Conservation (phyloP, 2,797 vertebrate genomes). For the Pyrocephalus nanus region DNA sequence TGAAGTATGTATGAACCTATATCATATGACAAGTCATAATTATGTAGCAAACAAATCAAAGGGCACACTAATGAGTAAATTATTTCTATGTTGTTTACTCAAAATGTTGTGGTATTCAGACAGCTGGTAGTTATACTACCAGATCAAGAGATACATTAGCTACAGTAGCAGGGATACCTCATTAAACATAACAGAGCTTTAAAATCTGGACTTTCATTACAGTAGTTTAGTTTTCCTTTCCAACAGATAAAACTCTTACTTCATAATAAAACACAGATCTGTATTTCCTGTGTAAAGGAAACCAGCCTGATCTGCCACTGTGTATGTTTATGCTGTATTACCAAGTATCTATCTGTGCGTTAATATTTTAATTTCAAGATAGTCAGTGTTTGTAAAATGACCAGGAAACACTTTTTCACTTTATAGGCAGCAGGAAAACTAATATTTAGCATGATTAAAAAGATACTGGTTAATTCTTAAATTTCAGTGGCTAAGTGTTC, state of each 20-base stretch:
- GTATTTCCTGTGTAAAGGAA: neutral
- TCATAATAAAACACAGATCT: neutral
- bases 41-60: conserved; percentile 8
- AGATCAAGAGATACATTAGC: neutral
- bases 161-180: neutral
- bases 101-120: neutral
- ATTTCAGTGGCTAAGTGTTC: neutral
- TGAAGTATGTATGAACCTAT: neutral
- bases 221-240: neutral
- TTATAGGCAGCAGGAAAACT: neutral
- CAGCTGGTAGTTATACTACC: neutral
- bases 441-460: neutral
- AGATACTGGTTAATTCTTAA: neutral
- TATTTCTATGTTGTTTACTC: neutral
- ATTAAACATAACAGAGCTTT: neutral
- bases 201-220: neutral
- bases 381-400: neutral
- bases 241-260: neutral
- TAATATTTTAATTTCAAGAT: neutral
- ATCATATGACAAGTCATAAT: neutral
- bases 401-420: neutral
- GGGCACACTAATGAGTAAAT: neutral
- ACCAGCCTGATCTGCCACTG: neutral
- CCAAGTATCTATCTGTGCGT: neutral
- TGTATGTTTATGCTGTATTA: conserved; percentile 20